Conservation (phyloP, 2,797 vertebrate genomes). For the Melanotaenia parkinsoni region DNA sequence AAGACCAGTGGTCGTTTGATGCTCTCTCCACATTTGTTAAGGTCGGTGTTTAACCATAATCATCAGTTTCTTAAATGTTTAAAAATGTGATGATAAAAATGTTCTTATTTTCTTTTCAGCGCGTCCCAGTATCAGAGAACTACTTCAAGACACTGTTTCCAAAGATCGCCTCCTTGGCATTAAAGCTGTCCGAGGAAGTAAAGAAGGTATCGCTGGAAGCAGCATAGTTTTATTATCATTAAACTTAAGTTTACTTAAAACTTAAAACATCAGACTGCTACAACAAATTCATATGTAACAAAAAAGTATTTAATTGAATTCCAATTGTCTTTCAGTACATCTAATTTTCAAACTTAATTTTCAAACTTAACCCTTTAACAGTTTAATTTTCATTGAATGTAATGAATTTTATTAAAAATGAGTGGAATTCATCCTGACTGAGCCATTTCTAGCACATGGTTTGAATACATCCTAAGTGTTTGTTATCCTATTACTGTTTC, state of each 20-base stretch:
- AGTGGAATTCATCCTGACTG: too few relatives aligned
- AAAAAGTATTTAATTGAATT: neutral
- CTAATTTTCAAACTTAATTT: too few relatives aligned
- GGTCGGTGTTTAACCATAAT: slow-evolving; percentile 52
- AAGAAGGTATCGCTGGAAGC: slow-evolving; percentile 54
- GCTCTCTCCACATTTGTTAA: slow-evolving; percentile 46
- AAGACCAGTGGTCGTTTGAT: slow-evolving; percentile 70
- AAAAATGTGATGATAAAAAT: neutral
- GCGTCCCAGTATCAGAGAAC: neutral
- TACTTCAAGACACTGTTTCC: slow-evolving; percentile 32
- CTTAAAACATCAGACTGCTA: too few relatives aligned
- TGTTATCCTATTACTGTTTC: too few relatives aligned
- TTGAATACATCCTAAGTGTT: too few relatives aligned
- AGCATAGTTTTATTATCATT: too few relatives aligned
- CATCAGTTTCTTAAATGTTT: neutral
- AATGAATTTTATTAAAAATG: too few relatives aligned
- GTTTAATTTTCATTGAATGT: too few relatives aligned
- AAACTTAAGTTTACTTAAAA: neutral
- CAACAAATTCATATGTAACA: neutral
- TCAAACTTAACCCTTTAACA: too few relatives aligned
- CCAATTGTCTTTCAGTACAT: too few relatives aligned
- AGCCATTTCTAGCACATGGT: too few relatives aligned
- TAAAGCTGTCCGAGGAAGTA: slow-evolving; percentile 45
- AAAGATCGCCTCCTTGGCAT: slow-evolving; percentile 75
- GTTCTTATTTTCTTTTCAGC: slow-evolving; percentile 37